Evolutionary conservation across 1,140 invertebrate species (phyloP), one percentile per base, ranked within the genome.

Genomic region (Manduca sexta): DNA sequence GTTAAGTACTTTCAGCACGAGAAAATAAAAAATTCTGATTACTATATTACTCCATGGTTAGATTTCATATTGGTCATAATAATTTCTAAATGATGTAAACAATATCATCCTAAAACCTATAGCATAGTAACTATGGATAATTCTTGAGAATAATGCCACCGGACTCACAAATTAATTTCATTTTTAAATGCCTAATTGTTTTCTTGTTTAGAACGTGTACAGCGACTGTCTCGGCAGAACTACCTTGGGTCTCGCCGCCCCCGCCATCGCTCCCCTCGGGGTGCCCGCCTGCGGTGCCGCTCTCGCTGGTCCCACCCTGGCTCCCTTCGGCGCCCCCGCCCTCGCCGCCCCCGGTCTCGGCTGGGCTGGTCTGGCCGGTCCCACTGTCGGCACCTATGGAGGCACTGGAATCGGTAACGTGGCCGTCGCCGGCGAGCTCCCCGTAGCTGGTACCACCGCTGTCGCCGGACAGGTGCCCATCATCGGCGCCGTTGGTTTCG

Each of bases 361-460:
- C 0, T 26, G 21, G 21, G 8, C 4, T 26, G 21, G 21, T 0
- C 21, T 26, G 21, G 21, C 21, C 13, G 40, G 8, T 13, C 12
- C 16, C 14, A 6, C 7, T 12, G 15, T 38, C 2, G 61, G 52
- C 0, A 48, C 52, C 3, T 75, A 73, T 13, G 69, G 69, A 2
- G 69, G 69, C 15, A 52, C 50, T n/a, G 72, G 72, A 5, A 40
- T 65, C 6, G 72, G 72, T 16, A 61, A 68, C 15, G 60, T 75
- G 2, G 58, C 55, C 1, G 69, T 73, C 4, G 47, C 53, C 10
- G 70, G 72, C 3, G 69, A 75, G 41, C 58, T 75, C 41, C 69
- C 69, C 11, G 73, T 75, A 6, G 16, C 39, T 11, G 40, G 45
- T 33, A 14, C 38, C 34, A 21, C 31, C n/a, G 26, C 14, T 11